These are phyloP conservation scores for Rhadina sibilatrix DNA, from an alignment of 2,113 vertebrate genomes.

Conservation along the genomic window DNA sequence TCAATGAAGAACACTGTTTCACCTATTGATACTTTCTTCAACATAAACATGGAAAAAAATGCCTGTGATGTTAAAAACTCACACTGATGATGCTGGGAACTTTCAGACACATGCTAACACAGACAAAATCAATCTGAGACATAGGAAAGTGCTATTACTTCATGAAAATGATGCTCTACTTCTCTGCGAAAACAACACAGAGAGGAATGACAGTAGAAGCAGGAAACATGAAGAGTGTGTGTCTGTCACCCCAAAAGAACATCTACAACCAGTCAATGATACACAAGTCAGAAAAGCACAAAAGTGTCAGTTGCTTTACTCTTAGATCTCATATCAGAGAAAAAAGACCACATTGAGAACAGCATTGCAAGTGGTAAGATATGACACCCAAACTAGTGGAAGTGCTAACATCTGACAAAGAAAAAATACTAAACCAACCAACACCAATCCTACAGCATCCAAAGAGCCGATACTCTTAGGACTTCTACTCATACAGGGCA, in stretches of 20 bases:
- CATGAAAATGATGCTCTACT: background rate
- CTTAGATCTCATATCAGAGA: background rate
- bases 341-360: background rate
- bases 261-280: background rate
- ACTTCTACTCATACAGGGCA: background rate
- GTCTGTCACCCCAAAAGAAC: background rate
- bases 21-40: background rate
- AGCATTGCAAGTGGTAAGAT: background rate
- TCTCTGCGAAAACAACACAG: background rate
- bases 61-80: background rate
- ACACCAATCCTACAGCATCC: background rate
- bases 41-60: background rate
- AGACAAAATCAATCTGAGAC: background rate
- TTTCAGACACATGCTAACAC: background rate
- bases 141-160: background rate
- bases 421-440: background rate
- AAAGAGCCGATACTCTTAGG: background rate
- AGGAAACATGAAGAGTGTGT: background rate
- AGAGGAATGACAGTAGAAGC: background rate
- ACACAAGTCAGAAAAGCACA: background rate
- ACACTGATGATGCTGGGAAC: background rate
- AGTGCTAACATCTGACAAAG: background rate
- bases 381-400: background rate
- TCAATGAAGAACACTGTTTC: background rate
- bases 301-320: background rate